A percentile compares a stretch with the other conserved stretches of the same genome.
Evolutionary conservation across 2,888 invertebrate species (phyloP).

Genomic region (Tetragonula carbonaria): DNA sequence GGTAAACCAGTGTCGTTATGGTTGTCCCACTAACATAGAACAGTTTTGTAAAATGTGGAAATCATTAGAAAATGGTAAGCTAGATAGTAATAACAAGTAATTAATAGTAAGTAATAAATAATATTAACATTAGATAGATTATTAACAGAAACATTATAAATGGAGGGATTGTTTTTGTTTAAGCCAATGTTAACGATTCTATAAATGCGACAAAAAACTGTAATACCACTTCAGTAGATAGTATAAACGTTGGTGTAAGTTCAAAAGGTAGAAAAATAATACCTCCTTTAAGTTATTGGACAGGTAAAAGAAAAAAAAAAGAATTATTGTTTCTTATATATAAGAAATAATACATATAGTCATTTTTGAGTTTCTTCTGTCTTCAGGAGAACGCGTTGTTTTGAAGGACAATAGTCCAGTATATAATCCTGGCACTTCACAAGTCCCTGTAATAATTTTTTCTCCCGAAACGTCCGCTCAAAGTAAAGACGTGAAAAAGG

Average conservation of each 20-base stretch:
- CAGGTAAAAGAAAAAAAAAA: slow-evolving; percentile 59
- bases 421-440: slow-evolving; percentile 70
- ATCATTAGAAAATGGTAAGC: slow-evolving; percentile 33
- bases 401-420: slow-evolving; percentile 66
- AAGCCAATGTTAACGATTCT: not conserved
- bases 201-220: not conserved
- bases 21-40: slow-evolving; percentile 76
- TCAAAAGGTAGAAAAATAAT: slow-evolving; percentile 76
- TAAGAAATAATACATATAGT: not conserved
- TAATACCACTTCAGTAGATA: slow-evolving; percentile 48
- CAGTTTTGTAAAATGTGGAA: slow-evolving; percentile 74
- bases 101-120: not conserved
- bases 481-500: not conserved
- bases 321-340: not conserved
- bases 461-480: not conserved
- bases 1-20: slow-evolving; percentile 71
- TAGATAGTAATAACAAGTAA: not conserved
- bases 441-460: not conserved
- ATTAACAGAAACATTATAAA: not conserved
- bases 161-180: not conserved
- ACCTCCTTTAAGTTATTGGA: slow-evolving; percentile 76
- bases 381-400: slow-evolving; percentile 73
- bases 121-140: not conserved
- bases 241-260: slow-evolving; percentile 64
- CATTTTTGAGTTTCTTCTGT: not conserved